phyloP scores from a whole-genome alignment of 2,797 vertebrate genomes.

The Podarcis lilfordi region DNA sequence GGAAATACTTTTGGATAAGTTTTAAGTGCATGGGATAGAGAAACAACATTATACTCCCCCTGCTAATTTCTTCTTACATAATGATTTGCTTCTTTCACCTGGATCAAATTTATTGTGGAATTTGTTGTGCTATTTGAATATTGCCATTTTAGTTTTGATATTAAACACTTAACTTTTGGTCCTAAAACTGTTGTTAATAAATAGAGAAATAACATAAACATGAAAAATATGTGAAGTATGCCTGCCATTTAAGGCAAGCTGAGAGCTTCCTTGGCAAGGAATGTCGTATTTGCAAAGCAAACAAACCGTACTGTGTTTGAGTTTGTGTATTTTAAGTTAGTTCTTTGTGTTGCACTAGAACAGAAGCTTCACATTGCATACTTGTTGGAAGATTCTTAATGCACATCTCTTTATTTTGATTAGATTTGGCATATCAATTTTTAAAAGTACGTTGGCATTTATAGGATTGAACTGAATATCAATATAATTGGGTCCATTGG shows the following conservation, averaged over 20 bases:
- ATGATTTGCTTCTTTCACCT: not conserved
- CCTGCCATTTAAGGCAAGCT: not conserved
- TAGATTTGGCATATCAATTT: not conserved
- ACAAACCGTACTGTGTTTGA: not conserved
- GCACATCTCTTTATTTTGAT: not conserved
- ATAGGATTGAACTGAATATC: not conserved
- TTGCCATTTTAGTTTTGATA: not conserved
- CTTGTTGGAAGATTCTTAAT: not conserved
- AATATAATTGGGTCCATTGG: not conserved
- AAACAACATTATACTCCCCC: not conserved
- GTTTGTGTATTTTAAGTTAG: not conserved
- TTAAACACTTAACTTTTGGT: not conserved
- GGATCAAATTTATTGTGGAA: not conserved
- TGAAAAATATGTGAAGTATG: slow-evolving; percentile 5
- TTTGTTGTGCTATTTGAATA: not conserved
- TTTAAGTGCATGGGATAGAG: not conserved
- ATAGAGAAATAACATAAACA: not conserved
- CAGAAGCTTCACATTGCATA: not conserved
- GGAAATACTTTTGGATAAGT: not conserved
- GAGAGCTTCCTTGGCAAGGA: not conserved
- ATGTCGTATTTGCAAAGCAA: too few species aligned
- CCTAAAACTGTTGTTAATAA: not conserved
- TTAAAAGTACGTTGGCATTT: not conserved
- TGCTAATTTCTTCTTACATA: not conserved
- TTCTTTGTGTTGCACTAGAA: not conserved